phyloP scores from a whole-genome alignment of 2,888 invertebrate genomes.

The Tenthredo mesomela region DNA sequence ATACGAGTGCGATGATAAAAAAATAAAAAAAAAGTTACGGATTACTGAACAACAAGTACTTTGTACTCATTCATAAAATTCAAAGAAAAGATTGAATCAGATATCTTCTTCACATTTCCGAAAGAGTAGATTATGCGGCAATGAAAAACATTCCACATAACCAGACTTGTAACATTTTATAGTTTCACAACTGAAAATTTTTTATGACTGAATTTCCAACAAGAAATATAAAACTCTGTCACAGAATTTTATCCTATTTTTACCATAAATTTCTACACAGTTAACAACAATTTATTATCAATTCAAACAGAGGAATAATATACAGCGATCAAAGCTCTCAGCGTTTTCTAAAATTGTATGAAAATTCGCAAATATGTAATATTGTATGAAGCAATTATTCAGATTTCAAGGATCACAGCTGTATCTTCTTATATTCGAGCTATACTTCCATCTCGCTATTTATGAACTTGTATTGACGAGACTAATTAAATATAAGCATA shows the following conservation, averaged over 20 bases:
- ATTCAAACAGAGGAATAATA: not conserved
- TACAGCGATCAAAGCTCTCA: too few relatives aligned
- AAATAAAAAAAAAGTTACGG: not conserved
- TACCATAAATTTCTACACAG: not conserved
- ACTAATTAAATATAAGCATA: not conserved
- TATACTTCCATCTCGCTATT: too few relatives aligned
- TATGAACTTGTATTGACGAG: too few relatives aligned
- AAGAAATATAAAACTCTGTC: not conserved
- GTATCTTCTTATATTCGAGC: too few relatives aligned
- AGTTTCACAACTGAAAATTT: not conserved
- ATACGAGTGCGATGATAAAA: not conserved
- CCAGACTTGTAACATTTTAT: not conserved
- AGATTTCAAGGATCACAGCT: too few relatives aligned
- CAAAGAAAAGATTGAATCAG: not conserved
- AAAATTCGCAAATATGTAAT: too few relatives aligned
- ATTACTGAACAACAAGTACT: not conserved
- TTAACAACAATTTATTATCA: not conserved
- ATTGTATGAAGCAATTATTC: too few relatives aligned
- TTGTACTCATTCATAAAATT: not conserved
- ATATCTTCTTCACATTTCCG: not conserved
- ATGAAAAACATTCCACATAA: not conserved
- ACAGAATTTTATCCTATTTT: not conserved
- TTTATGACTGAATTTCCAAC: not conserved
- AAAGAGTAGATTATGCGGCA: not conserved
- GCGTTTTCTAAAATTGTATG: too few relatives aligned